Conservation (phyloP, 1,140 invertebrate genomes). For the Rhizoglyphus robini region DNA sequence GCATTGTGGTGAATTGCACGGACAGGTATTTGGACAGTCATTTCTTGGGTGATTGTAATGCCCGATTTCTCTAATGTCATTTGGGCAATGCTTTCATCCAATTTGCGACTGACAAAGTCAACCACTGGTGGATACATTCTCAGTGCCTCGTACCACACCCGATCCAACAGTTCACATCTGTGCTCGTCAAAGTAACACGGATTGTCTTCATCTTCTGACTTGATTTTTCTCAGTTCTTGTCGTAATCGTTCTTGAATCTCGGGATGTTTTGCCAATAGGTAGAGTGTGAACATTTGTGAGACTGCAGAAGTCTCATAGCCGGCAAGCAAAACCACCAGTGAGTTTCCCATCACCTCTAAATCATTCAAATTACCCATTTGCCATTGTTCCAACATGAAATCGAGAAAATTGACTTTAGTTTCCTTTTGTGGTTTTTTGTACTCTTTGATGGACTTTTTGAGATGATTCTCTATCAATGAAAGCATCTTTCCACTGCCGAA, state of each 20-base stretch:
- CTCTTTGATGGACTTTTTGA: slow-evolving; percentile 24
- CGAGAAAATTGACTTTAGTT: not conserved
- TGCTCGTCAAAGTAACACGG: not conserved
- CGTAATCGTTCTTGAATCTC: slow-evolving; percentile 35
- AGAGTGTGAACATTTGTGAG: slow-evolving; percentile 35
- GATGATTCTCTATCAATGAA: slow-evolving; percentile 28
- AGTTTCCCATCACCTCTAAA: not conserved
- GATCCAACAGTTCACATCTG: not conserved
- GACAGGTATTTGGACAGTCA: slow-evolving; percentile 29
- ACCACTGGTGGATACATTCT: slow-evolving; percentile 29
- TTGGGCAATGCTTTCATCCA: slow-evolving; percentile 26
- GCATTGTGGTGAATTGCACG: slow-evolving; percentile 32
- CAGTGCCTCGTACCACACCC: slow-evolving; percentile 25
- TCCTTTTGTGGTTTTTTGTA: not conserved
- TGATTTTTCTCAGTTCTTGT: slow-evolving; percentile 25
- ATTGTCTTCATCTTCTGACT: not conserved
- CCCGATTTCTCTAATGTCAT: slow-evolving; percentile 26
- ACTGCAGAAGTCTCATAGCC: slow-evolving; percentile 39
- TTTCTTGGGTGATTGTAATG: slow-evolving; percentile 25
- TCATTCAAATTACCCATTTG: not conserved
- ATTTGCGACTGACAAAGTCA: slow-evolving; percentile 24
- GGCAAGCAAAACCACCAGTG: slow-evolving; percentile 1
- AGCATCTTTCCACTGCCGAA: not conserved
- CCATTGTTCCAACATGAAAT: not conserved
- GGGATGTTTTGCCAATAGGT: slow-evolving; percentile 36